Conservation (phyloP, 30 jellyfish, hydroid and myxozoan species). For the Aurelia aurita region DNA sequence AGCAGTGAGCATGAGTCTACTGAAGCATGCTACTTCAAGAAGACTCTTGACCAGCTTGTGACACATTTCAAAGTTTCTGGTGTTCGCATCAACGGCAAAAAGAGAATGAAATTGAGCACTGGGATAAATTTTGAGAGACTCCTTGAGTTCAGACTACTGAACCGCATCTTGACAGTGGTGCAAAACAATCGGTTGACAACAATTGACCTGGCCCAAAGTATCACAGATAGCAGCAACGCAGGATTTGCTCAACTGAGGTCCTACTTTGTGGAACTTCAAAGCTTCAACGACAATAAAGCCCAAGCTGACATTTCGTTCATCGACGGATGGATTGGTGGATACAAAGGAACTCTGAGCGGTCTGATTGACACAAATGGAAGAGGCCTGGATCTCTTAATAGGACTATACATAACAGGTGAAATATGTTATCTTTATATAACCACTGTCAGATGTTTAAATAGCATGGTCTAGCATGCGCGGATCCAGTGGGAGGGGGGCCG, state of each 20-base stretch:
- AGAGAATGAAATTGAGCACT: slow-evolving; percentile 6
- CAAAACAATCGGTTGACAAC: slow-evolving; percentile 10
- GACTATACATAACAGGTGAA: too few relatives aligned
- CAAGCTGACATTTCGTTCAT: slow-evolving; percentile 34
- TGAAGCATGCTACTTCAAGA: slow-evolving; percentile 26
- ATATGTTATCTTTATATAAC: too few relatives aligned
- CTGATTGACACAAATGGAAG: too few relatives aligned
- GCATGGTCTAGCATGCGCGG: too few relatives aligned
- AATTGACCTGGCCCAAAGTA: slow-evolving; percentile 19
- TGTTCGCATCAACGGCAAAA: slow-evolving; percentile 3
- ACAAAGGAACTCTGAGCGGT: not conserved
- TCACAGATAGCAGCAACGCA: slow-evolving; percentile 9
- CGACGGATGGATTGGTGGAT: not conserved
- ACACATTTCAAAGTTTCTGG: slow-evolving; percentile 27
- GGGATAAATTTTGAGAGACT: slow-evolving; percentile 6
- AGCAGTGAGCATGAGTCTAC: not conserved
- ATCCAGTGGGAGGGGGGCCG: too few relatives aligned
- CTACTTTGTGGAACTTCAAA: slow-evolving; percentile 20
- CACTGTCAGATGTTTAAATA: too few relatives aligned
- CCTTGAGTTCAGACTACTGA: slow-evolving; percentile 4
- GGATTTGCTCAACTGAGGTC: slow-evolving; percentile 21
- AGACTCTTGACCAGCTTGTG: slow-evolving; percentile 24
- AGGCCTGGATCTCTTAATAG: too few relatives aligned
- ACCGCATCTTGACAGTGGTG: slow-evolving; percentile 19
- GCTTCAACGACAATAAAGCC: slow-evolving; percentile 27